phyloP scores from a whole-genome alignment of 2,888 invertebrate genomes.

The Acleris emargana region DNA sequence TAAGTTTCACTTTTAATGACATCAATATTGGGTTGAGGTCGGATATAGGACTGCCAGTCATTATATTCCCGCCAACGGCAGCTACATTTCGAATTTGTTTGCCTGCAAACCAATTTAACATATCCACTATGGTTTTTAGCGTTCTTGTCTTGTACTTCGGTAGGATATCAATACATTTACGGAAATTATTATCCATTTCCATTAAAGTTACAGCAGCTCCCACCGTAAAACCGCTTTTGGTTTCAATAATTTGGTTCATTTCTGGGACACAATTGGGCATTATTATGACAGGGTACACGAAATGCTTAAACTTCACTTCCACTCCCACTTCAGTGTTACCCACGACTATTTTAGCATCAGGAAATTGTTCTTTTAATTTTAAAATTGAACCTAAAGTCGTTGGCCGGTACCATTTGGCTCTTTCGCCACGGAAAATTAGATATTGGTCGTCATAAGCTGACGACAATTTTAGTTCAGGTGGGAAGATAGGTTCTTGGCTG shows the following conservation, averaged over 20 bases:
- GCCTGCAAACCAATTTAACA: conserved; percentile 97
- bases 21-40: conserved; percentile 96
- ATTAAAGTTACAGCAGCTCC: conserved; percentile 93
- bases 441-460: conserved; percentile 84
- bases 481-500: conserved; percentile 92
- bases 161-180: conserved; percentile 81
- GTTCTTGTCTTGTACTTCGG: conserved; percentile 86
- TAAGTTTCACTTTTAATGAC: conserved; percentile 91
- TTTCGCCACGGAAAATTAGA: conserved; percentile 74
- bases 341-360: conserved; percentile 89
- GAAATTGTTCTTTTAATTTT: conserved; percentile 85
- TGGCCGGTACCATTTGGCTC: conserved; percentile 88
- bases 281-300: conserved; percentile 89
- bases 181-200: conserved; percentile 88
- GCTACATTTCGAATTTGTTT: conserved; percentile 98
- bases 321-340: conserved; percentile 94
- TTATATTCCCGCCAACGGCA: conserved; percentile 95
- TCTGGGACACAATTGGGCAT: conserved; percentile 95
- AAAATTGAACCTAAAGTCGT: conserved; percentile 84
- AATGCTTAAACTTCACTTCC: conserved; percentile 92
- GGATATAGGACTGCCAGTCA: conserved; percentile 98
- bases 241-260: conserved; percentile 84
- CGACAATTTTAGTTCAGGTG: conserved; percentile 88
- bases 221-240: conserved; percentile 85
- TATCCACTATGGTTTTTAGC: conserved; percentile 88